Conservation (phyloP, 2,888 invertebrate genomes). For the Tinea pellionella region DNA sequence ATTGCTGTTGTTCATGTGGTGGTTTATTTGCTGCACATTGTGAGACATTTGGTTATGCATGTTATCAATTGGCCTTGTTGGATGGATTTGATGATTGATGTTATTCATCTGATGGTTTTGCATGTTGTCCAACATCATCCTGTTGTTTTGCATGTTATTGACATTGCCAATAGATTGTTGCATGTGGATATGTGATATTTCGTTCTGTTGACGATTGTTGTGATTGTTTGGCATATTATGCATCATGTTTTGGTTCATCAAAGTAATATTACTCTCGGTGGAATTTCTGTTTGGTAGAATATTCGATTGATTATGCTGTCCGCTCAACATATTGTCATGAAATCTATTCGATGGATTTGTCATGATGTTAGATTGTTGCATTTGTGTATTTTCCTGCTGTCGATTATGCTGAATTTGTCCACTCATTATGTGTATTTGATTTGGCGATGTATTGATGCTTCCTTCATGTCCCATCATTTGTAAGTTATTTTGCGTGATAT, state of each 20-base stretch:
- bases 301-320: constrained; percentile 42
- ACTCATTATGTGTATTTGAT: constrained; percentile 63
- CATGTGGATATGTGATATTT: constrained; percentile 58
- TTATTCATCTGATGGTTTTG: constrained; percentile 50
- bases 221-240: constrained; percentile 44
- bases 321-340: constrained; percentile 49
- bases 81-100: constrained; percentile 45
- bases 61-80: constrained; percentile 51
- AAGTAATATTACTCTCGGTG: constrained; percentile 38
- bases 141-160: constrained; percentile 53
- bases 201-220: constrained; percentile 45
- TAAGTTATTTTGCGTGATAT: constrained; percentile 50
- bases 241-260: constrained; percentile 56
- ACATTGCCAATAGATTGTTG: constrained; percentile 48
- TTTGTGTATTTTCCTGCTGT: constrained; percentile 39
- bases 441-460: constrained; percentile 40
- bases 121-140: constrained; percentile 59
- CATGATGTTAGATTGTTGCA: constrained; percentile 34
- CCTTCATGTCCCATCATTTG: constrained; percentile 53
- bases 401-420: constrained; percentile 60
- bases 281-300: constrained; percentile 49
- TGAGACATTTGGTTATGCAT: constrained; percentile 50
- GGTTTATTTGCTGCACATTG: constrained; percentile 56
- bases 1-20: constrained; percentile 43
- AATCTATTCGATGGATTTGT: constrained; percentile 40